Base-by-base conservation (phyloP, 2,113 vertebrate genomes). In the Cynocephalus volans region DNA sequence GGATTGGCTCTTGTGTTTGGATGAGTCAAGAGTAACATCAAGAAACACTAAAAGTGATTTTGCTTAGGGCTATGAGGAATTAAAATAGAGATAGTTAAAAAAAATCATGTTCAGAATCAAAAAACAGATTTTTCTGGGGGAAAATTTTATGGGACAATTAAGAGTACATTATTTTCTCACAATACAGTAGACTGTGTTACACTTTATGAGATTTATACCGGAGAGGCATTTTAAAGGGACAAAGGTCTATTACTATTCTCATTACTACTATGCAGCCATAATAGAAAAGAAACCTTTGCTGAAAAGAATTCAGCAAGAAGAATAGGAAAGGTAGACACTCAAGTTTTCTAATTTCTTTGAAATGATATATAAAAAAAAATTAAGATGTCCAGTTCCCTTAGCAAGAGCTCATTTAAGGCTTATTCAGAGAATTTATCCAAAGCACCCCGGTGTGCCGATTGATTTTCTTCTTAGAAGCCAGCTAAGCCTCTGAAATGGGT, bases 381-480 rank as follows among this genome's bases (percentile, higher is more conserved):
- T 62, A 54, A 69, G 58, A 76, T 72, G 41, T 50, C 36, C 52
- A 69, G 4, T 75, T n/a, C 36, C 15, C 73, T 94, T 82, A 65
- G 79, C 52, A 88, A 93, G 93, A 94, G 48, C 33, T 91, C 82
- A 90, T 60, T 95, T 77, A 90, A 92, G 28, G 60, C 21, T 96
- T 89, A 82, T 80, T 90, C 23, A 45, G 50, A 87, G 41, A 83
- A 18, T 67, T 96, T 95, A 87, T 84, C 73, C 64, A n/a, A 73
- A 93, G 64, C 60, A 26, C 21, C 10, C 1, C 2, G 26, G 14
- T 60, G 58, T 69, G 41, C 60, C 0, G 3, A 77, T 92, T 96
- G 3, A 77, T 92, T 96, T 96, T 87, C 92, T 88, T 90, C 87
- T 96, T 60, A 96, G 87, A 95, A 97, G 90, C 83, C 56, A 96